Conservation (phyloP, 2,888 invertebrate species). For the Pandemis heparana region DNA sequence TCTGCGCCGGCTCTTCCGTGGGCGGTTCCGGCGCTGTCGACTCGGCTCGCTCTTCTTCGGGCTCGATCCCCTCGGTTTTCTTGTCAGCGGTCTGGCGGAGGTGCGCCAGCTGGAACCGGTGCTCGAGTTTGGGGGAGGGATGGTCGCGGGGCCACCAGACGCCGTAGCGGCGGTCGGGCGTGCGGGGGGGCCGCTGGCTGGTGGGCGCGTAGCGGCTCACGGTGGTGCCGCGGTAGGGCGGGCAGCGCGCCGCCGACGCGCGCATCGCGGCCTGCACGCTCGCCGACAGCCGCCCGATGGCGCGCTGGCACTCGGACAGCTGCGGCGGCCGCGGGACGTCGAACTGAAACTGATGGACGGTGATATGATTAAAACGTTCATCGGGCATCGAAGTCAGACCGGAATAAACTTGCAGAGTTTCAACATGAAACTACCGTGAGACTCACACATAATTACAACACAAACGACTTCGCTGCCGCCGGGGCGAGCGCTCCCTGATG, state of each 20-base stretch:
- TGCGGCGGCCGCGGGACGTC: slow-evolving; percentile 73
- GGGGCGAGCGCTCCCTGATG: too few relatives aligned
- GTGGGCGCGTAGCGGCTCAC: slow-evolving; percentile 77
- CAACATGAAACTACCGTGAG: too few relatives aligned
- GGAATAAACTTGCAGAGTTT: too few relatives aligned
- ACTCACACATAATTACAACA: too few relatives aligned
- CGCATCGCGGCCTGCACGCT: slow-evolving; percentile 75
- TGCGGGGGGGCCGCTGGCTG: slow-evolving; percentile 66
- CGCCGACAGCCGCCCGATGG: slow-evolving; percentile 67
- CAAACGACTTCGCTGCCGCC: too few relatives aligned
- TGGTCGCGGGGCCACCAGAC: slow-evolving; percentile 76
- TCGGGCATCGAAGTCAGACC: too few relatives aligned
- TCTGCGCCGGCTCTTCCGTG: slow-evolving; percentile 45
- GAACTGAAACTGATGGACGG: slow-evolving; percentile 70
- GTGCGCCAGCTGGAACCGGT: slow-evolving; percentile 61
- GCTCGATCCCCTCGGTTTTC: slow-evolving; percentile 47
- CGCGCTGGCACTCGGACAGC: slow-evolving; percentile 67
- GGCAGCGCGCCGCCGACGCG: slow-evolving; percentile 69
- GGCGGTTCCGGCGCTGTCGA: neutral
- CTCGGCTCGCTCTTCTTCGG: slow-evolving; percentile 45
- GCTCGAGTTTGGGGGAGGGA: slow-evolving; percentile 64
- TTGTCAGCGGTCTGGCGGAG: slow-evolving; percentile 44
- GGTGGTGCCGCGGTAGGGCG: slow-evolving; percentile 76
- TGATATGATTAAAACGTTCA: neutral
- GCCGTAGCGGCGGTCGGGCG: slow-evolving; percentile 56